Base-by-base conservation (phyloP, 1,140 invertebrate species). In the Triops longicaudatus region DNA sequence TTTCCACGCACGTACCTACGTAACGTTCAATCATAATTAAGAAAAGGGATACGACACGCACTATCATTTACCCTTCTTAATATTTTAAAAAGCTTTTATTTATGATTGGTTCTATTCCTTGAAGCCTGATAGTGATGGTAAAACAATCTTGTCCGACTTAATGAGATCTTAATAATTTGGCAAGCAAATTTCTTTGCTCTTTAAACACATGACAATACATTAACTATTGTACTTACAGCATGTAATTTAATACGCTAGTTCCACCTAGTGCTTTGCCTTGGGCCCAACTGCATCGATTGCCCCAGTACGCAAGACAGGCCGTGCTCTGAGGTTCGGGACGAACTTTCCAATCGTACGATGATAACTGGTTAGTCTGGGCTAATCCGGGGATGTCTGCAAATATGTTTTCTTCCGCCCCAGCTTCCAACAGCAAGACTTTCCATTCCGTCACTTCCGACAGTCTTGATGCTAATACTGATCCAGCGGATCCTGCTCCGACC, bases 251-350 rank as follows among this genome's bases (percentile, higher is more conserved):
- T 0, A 94, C 92, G n/a, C 90, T 91, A 0, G 93, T 95, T 0
- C 96, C 97, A 0, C 96, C 96, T 12, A 94, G 82, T 3, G 93
- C 86, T 84, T 94, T 93, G 71, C 93, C 93, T 76, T 92, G 87
- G 0, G 92, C 93, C 93, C 92, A 94, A 79, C 89, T 90, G 82
- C 92, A 93, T 43, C 92, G 86, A 43, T 89, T 88, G 81, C 93
- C 31, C 31, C 31, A 37, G 31, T 37, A 37, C 31, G 10, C 84
- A 22, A 86, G 83, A 79, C 90, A 90, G 17, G 86, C 84, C 1
- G 81, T 81, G 0, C 80, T 80, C 79, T 90, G 86, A 0, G 87
- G 85, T 72, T 90, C 88, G 0, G 89, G 89, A 77, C 86, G 82
- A 80, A 91, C 93, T 72, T 85, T 81, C 87, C 91, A 94, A 80